Conservation (phyloP, 2,888 invertebrate species). For the Scaptomyza polygonia region DNA sequence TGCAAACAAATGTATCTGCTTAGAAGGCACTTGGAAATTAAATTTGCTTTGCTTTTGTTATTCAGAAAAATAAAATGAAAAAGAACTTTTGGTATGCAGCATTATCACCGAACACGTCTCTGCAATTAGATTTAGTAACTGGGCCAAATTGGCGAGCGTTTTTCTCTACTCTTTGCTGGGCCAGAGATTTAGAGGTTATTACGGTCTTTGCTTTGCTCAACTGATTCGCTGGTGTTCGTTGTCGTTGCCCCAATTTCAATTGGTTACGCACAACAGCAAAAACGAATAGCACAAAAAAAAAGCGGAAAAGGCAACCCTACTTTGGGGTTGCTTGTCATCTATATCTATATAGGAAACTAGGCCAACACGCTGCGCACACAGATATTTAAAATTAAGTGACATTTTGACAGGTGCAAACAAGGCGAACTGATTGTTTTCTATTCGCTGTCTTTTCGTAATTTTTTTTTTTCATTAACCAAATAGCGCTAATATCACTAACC, state of each 20-base stretch:
- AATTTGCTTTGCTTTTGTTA: constrained; percentile 35
- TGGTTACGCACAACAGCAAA: constrained; percentile 71
- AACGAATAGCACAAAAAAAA: not conserved
- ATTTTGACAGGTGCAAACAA: constrained; percentile 68
- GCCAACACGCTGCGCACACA: constrained; percentile 59
- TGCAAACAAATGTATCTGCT: constrained; percentile 43
- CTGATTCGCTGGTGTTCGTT: constrained; percentile 57
- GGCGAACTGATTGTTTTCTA: constrained; percentile 10
- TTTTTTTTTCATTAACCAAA: constrained; percentile 10
- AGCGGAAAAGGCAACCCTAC: constrained; percentile 58
- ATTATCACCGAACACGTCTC: constrained; percentile 57
- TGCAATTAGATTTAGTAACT: constrained; percentile 76
- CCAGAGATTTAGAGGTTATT: constrained; percentile 74
- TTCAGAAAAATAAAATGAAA: constrained; percentile 21
- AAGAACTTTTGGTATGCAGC: constrained; percentile 19
- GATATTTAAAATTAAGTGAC: constrained; percentile 38
- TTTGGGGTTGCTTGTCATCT: constrained; percentile 51
- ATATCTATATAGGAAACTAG: constrained; percentile 55
- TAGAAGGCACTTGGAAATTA: constrained; percentile 45
- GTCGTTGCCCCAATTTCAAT: constrained; percentile 74
- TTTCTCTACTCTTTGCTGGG: constrained; percentile 38
- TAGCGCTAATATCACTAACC: constrained; percentile 58
- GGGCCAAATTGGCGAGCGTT: constrained; percentile 63
- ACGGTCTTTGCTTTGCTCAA: constrained; percentile 76
- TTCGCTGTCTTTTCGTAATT: not conserved